Evolutionary conservation across 2,113 vertebrate species (phyloP), one percentile per base, ranked within the genome.

Genomic region (Girardinichthys multiradiatus): DNA sequence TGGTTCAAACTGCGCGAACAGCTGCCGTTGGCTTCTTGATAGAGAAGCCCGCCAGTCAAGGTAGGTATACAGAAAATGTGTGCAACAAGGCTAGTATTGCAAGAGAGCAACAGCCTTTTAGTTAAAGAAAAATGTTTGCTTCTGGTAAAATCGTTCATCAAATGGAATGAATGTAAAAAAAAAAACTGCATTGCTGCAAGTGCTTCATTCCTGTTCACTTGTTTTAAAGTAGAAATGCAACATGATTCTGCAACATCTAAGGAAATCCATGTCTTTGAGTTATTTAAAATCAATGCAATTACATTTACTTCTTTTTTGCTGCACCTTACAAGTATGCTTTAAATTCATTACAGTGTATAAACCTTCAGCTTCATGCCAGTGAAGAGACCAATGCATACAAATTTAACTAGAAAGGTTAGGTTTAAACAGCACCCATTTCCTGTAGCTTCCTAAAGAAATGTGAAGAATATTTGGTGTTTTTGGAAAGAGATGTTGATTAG

Each of bases 341-440:
- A 39, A 66, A 29, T 66, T 69, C 21, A 84, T 90, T 92, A 90
- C 87, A 90, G 90, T 91, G 87, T 90, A 90, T 83, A 86, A 90
- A 87, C 87, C 83, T 79, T 88, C 76, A 89, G 79, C 85, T 81
- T 59, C 70, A 84, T 86, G 85, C 85, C 90, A 89, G 89, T 91
- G 90, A 90, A 91, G 79, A 91, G 90, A 92, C 87, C 88, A 86
- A 79, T 72, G 77, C 59, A 89, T 54, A 54, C 24, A 24, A 81
- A 86, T 86, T 77, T 62, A 86, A 85, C 86, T 87, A 82, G 77
- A 83, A 90, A 91, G 70, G 76, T 80, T 81, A 48, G 61, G 72
- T 83, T 77, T 45, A 86, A 86, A 81, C 73, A 80, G 86, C 72
- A 45, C 17, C 42, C 64, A 78, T 65, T 27, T 51, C 1, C 19